Conservation (phyloP, 2,113 vertebrate genomes). For the Neolamprologus variostigma region DNA sequence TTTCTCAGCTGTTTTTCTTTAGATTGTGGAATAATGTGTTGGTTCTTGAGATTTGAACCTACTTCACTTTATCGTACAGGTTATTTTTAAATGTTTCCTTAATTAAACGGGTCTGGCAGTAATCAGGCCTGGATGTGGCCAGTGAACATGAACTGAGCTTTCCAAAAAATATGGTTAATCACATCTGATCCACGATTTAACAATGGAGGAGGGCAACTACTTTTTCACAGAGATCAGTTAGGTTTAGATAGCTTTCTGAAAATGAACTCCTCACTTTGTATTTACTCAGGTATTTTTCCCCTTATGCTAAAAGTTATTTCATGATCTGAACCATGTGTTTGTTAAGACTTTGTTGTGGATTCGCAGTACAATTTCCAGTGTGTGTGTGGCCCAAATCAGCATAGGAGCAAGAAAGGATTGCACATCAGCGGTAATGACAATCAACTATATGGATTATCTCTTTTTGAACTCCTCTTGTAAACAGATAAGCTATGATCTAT, state of each 20-base stretch:
- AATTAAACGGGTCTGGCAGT: accelerated
- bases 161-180: neutral
- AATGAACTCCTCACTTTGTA: accelerated
- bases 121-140: neutral
- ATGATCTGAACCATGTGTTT: neutral
- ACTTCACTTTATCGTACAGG: neutral
- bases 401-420: neutral
- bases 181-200: neutral
- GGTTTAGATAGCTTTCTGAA: accelerated
- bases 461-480: neutral
- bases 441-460: neutral
- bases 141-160: neutral
- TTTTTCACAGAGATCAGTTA: neutral
- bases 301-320: neutral
- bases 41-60: neutral
- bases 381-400: neutral
- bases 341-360: neutral
- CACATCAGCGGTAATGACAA: neutral
- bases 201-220: neutral
- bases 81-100: neutral
- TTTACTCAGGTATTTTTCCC: neutral
- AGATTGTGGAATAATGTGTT: neutral
- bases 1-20: neutral
- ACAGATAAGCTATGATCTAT: neutral
- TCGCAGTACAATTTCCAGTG: neutral